Percentiles rank a stretch among this genome's conserved stretches.
Evolutionary conservation across 2,797 vertebrate species (phyloP).

Genomic region (Melanotaenia pygmaea): DNA sequence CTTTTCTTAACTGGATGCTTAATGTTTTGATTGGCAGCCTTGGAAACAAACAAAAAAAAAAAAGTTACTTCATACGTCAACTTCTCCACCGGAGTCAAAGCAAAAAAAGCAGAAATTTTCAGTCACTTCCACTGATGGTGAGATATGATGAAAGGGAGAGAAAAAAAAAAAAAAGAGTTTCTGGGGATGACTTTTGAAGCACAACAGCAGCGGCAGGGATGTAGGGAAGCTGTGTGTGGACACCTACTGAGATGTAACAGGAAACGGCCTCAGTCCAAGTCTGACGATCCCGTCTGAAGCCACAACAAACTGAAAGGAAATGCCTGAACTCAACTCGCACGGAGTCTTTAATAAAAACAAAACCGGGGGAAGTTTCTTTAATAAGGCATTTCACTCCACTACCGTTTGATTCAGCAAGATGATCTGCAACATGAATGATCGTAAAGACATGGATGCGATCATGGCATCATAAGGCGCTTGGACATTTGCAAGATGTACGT

Average conservation of each 20-base stretch:
- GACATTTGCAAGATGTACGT: slow-evolving; percentile 67
- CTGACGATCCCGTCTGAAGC: slow-evolving; percentile 8
- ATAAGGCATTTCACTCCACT: slow-evolving; percentile 76
- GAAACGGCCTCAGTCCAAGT: not conserved
- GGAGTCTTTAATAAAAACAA: slow-evolving; percentile 27
- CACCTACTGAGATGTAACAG: slow-evolving; percentile 1
- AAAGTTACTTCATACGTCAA: slow-evolving; percentile 51
- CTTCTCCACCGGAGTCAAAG: slow-evolving; percentile 71
- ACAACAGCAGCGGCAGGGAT: slow-evolving; percentile 25
- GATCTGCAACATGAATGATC: slow-evolving; percentile 39
- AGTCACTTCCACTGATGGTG: slow-evolving; percentile 82
- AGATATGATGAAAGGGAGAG: slow-evolving; percentile 83
- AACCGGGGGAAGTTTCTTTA: slow-evolving; percentile 45
- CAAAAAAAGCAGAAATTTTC: slow-evolving; percentile 75
- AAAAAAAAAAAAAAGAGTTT: slow-evolving; percentile 29
- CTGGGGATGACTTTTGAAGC: slow-evolving; percentile 40
- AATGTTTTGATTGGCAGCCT: slow-evolving; percentile 89
- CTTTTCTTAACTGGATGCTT: slow-evolving; percentile 87
- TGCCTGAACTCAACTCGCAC: slow-evolving; percentile 41
- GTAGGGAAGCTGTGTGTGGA: not conserved
- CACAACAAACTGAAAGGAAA: slow-evolving; percentile 19
- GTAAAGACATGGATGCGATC: slow-evolving; percentile 60
- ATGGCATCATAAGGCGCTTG: slow-evolving; percentile 76
- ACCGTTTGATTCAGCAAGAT: slow-evolving; percentile 55
- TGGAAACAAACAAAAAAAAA: slow-evolving; percentile 52